phyloP scores from a whole-genome alignment of 2,888 invertebrate genomes.

The Ecliptopera silaceata region DNA sequence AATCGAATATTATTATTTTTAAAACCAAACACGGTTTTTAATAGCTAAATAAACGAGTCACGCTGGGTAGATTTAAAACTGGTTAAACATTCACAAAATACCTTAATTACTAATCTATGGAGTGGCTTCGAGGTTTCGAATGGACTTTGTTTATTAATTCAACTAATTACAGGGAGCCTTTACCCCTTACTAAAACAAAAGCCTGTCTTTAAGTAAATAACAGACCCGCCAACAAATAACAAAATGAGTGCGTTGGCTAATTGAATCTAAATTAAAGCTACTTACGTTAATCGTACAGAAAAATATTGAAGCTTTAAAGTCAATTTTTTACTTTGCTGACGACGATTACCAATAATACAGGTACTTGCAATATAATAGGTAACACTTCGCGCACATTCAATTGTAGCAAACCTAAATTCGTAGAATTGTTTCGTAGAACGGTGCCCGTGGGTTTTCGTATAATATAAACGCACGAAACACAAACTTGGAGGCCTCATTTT shows the following conservation, averaged over 20 bases:
- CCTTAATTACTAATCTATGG: slow-evolving; percentile 26
- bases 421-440: slow-evolving; percentile 22
- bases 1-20: no score
- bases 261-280: slow-evolving; percentile 25
- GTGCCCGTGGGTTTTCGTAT: slow-evolving; percentile 9
- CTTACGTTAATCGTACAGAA: slow-evolving; percentile 13
- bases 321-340: slow-evolving; percentile 1
- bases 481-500: no score
- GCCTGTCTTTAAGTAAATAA: slow-evolving; percentile 38
- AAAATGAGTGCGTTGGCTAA: slow-evolving; percentile 9
- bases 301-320: slow-evolving; percentile 7
- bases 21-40: no score
- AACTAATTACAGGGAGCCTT: slow-evolving; percentile 54
- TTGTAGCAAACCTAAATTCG: slow-evolving; percentile 10
- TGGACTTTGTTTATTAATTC: slow-evolving; percentile 56
- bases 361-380: no score
- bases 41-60: no score
- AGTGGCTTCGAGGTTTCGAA: slow-evolving; percentile 39
- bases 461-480: background rate
- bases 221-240: slow-evolving; percentile 30
- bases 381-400: no score
- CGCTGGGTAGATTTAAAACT: no score
- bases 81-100: slow-evolving; percentile 16
- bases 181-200: slow-evolving; percentile 38
- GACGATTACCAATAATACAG: no score